Conservation (phyloP, 2,113 vertebrate species). For the Aix galericulata region DNA sequence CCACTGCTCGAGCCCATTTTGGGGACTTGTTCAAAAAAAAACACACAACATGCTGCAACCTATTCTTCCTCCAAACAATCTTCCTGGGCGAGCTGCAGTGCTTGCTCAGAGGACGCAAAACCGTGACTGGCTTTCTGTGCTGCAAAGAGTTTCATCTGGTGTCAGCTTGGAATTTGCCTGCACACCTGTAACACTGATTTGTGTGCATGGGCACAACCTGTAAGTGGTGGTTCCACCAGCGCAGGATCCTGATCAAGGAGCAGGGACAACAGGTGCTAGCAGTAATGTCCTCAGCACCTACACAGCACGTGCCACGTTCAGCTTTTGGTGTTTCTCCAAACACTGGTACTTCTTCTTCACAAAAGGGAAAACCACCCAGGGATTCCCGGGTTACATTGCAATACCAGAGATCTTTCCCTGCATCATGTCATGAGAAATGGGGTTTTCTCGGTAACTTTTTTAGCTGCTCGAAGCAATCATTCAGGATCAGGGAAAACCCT, state of each 20-base stretch:
- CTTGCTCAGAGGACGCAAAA: no score
- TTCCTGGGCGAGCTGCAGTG: no score
- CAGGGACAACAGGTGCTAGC: background rate
- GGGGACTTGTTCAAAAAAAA: no score
- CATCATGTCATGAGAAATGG: background rate
- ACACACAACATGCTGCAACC: no score
- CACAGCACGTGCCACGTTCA: background rate
- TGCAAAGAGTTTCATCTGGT: background rate
- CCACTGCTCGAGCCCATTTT: background rate
- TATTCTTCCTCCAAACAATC: background rate
- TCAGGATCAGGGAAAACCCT: background rate
- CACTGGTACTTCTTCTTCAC: background rate
- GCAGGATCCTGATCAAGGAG: background rate
- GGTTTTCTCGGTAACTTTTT: background rate
- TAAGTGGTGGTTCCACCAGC: background rate
- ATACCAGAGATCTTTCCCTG: background rate
- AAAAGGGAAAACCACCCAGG: background rate
- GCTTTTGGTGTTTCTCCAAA: background rate
- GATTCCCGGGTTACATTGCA: background rate
- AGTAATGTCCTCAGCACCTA: background rate
- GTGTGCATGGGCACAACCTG: background rate
- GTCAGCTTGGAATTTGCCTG: no score
- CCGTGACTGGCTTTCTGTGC: background rate
- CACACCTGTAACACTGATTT: background rate
- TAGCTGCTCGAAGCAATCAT: background rate